A percentile compares a stretch with the other conserved stretches of the same genome.
These are phyloP conservation scores for Hippoglossus stenolepis DNA, from an alignment of 2,113 vertebrate species.

Conservation along the genomic window DNA sequence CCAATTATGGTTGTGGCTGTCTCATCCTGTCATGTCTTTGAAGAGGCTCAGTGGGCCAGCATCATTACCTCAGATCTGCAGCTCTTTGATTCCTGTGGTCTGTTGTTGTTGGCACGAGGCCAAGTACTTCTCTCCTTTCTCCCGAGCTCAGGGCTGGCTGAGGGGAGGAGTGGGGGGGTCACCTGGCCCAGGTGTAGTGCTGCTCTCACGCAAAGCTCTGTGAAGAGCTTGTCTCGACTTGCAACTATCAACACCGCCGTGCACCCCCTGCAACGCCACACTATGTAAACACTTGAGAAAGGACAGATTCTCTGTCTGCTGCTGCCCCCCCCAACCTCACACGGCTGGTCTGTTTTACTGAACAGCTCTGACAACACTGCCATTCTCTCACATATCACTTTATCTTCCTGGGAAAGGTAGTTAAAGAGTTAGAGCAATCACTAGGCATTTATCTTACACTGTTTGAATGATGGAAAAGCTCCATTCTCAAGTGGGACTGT, in stretches of 20 bases:
- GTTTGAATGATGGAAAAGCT: slow-evolving; percentile 33
- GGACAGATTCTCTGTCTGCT: slow-evolving; percentile 20
- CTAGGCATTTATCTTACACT: slow-evolving; percentile 30
- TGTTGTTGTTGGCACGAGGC: slow-evolving; percentile 69
- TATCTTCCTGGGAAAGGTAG: slow-evolving; percentile 2
- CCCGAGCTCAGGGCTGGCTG: slow-evolving; percentile 41
- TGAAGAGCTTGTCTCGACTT: slow-evolving; percentile 72
- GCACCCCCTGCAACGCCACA: neutral
- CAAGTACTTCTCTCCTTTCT: slow-evolving; percentile 51
- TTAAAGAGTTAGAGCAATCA: slow-evolving; percentile 4
- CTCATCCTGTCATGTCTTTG: slow-evolving; percentile 16
- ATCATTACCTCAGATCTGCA: slow-evolving; percentile 58
- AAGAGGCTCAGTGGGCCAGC: slow-evolving; percentile 45
- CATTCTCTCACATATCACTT: slow-evolving; percentile 1
- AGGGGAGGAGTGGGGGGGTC: neutral
- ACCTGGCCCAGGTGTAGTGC: slow-evolving; percentile 73
- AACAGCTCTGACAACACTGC: neutral
- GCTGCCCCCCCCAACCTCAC: neutral
- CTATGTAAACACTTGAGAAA: slow-evolving; percentile 42
- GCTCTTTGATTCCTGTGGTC: slow-evolving; percentile 59
- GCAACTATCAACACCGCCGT: slow-evolving; percentile 42
- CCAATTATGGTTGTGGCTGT: slow-evolving; percentile 35
- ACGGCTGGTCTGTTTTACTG: slow-evolving; percentile 26
- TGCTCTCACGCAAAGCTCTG: slow-evolving; percentile 77
- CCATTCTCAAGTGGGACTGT: slow-evolving; percentile 14